These are phyloP conservation scores for Cheilosia urbana DNA, from an alignment of 2,888 invertebrate species.

Conservation along the genomic window DNA sequence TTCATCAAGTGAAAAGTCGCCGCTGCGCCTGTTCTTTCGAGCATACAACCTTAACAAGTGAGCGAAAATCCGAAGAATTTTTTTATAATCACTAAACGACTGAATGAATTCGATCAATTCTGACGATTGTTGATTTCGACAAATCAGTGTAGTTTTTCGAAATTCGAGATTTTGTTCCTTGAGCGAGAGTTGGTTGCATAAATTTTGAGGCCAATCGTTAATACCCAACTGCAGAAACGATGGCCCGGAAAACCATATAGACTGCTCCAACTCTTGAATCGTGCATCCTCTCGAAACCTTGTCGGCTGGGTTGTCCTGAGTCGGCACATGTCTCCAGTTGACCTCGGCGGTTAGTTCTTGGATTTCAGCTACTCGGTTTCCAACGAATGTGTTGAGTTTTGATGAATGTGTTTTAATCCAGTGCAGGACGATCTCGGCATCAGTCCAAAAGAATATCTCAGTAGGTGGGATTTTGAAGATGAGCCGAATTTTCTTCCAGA, in stretches of 20 bases:
- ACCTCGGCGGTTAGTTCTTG: not conserved
- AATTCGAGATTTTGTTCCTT: not conserved
- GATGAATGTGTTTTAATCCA: constrained; percentile 59
- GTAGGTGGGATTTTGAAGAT: not conserved
- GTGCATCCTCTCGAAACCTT: constrained; percentile 77
- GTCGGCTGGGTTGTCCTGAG: constrained; percentile 64
- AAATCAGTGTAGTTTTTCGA: not conserved
- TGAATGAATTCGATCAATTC: not conserved
- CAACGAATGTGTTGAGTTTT: too few species aligned
- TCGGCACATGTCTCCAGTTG: constrained; percentile 76
- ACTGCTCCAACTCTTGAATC: not conserved
- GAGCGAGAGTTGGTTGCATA: not conserved
- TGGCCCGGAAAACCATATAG: not conserved
- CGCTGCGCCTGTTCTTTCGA: too few species aligned
- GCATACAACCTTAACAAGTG: too few species aligned
- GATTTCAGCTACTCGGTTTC: constrained; percentile 62
- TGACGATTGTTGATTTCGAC: too few species aligned
- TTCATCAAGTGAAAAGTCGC: not conserved
- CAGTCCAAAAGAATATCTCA: constrained; percentile 4
- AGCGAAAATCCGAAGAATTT: too few species aligned
- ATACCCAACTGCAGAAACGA: too few species aligned
- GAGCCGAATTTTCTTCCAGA: not conserved
- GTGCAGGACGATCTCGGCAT: constrained; percentile 60
- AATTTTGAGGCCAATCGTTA: too few species aligned
- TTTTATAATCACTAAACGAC: too few species aligned